Conservation (phyloP, 2,888 invertebrate species). For the Chloroclysta siterata region DNA sequence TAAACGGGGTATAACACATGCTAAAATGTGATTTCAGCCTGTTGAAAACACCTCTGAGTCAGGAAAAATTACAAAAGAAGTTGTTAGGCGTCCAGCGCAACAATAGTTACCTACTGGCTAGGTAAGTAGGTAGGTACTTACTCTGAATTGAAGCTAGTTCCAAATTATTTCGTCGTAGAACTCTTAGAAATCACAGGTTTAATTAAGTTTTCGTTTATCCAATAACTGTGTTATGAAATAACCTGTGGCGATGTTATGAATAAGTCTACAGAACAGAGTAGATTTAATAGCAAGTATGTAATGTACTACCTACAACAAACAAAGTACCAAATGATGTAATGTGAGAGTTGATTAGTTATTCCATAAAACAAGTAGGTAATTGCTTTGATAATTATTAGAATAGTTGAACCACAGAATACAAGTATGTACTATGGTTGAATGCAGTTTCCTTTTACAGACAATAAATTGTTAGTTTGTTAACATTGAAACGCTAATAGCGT, state of each 20-base stretch:
- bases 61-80: too few relatives aligned
- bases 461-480: not conserved
- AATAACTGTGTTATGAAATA: not conserved
- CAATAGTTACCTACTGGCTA: too few relatives aligned
- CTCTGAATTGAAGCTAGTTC: not conserved
- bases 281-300: not conserved
- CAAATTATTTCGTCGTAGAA: not conserved
- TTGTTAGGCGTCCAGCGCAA: too few relatives aligned
- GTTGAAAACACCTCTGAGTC: too few relatives aligned
- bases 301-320: not conserved
- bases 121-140: too few relatives aligned
- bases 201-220: not conserved
- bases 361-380: constrained; percentile 15
- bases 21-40: too few relatives aligned
- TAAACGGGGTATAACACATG: too few relatives aligned
- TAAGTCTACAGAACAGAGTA: not conserved
- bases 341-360: constrained; percentile 25
- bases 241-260: not conserved
- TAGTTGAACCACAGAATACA: not conserved
- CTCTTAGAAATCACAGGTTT: not conserved
- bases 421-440: constrained; percentile 1
- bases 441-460: constrained; percentile 16
- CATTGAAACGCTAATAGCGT: not conserved
- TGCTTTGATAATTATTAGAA: constrained; percentile 21
- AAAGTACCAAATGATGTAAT: constrained; percentile 10